Base-by-base conservation (phyloP, 2,113 vertebrate species). In the Vulpes lagopus region DNA sequence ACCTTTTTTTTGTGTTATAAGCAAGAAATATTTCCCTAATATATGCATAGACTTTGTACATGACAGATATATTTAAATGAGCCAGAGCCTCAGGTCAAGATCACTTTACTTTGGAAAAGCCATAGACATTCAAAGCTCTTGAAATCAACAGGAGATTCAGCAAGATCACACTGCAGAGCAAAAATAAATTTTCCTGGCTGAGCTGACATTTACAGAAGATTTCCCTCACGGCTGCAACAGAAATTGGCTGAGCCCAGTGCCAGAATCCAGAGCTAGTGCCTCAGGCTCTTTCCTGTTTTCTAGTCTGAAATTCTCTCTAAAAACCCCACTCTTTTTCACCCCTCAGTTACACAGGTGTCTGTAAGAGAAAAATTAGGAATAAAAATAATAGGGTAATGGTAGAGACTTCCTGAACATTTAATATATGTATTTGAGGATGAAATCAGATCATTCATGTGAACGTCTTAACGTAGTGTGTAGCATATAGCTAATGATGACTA, bases 121-220 rank as follows among this genome's bases (percentile, higher is more conserved):
- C 53, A 79, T 20, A 71, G 55, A 76, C 59, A 71, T 53, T 76
- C n/a, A 64, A 59, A 94, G 15, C 83, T 86, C 60, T 81, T 65
- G 73, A 96, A 86, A 94, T 78, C 83, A 91, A 91, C 64, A 78
- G 22, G 59, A 92, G 67, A 78, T 59, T 87, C 73, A 86, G 76
- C 73, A 84, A 32, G 51, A 86, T 92, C 64, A 91, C 49, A 78
- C 38, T 43, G 49, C 64, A 83, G 79, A 73, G 49, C 90, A 86
- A 94, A 96, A 92, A 78, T 95, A 95, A 69, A n/a, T 82, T 69
- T 86, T 78, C 78, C 83, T 95, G 32, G 65, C 67, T 73, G 78
- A 76, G 83, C 14, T 96, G 71, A 94, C 90, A 95, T 96, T 97
- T 97, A 65, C 92, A 71, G 22, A 93, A 88, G 89, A 95, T 81